Conservation (phyloP, 2,888 invertebrate genomes). For the Drosophila subquinaria region DNA sequence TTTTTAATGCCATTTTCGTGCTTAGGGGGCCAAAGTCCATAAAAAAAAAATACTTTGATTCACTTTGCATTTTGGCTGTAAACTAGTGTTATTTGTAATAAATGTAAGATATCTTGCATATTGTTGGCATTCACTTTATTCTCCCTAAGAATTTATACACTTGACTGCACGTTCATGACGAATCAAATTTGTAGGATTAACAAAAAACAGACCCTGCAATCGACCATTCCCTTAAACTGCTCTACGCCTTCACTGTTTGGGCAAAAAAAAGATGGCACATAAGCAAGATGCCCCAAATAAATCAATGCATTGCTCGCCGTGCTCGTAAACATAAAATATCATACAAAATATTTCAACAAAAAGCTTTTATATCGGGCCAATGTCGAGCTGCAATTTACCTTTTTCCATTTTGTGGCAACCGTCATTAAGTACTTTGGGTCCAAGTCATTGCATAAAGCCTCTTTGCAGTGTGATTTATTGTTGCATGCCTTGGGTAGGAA, state of each 20-base stretch:
- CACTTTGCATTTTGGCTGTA: too few species aligned
- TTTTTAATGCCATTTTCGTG: too few species aligned
- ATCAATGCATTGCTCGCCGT: conserved; percentile 31
- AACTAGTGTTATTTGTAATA: not conserved
- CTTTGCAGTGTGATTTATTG: conserved; percentile 43
- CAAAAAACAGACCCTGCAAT: not conserved
- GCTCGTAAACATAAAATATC: conserved; percentile 29
- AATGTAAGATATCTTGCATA: not conserved
- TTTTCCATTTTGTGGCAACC: conserved; percentile 12
- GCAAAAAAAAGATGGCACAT: conserved; percentile 16
- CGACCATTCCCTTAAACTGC: not conserved
- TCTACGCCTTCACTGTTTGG: conserved; percentile 18
- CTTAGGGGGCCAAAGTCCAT: too few species aligned
- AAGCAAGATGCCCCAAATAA: conserved; percentile 33
- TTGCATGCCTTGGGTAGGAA: conserved; percentile 19
- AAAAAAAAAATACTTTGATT: too few species aligned
- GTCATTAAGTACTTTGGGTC: conserved; percentile 43
- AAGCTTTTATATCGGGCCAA: not conserved
- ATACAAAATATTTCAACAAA: conserved; percentile 24
- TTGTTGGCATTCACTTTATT: not conserved
- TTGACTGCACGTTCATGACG: conserved; percentile 19
- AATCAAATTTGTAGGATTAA: conserved; percentile 3
- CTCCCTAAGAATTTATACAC: not conserved
- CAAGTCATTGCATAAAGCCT: conserved; percentile 36
- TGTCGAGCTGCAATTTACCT: conserved; percentile 37